phyloP scores from a whole-genome alignment of 2,797 vertebrate species.

The Falco peregrinus region DNA sequence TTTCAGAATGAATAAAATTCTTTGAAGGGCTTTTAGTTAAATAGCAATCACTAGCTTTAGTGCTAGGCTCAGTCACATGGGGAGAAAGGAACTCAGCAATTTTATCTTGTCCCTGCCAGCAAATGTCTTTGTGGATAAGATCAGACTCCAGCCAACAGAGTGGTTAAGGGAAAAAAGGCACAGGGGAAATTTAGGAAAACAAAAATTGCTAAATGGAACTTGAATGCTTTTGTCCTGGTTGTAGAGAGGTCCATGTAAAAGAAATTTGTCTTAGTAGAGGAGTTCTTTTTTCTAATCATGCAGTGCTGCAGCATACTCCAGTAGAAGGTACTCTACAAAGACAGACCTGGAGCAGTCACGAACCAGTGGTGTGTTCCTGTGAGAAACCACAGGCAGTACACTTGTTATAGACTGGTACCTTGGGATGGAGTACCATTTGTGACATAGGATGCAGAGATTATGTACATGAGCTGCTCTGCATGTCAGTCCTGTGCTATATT shows the following conservation, averaged over 20 bases:
- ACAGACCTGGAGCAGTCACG: not conserved
- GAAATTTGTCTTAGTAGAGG: not conserved
- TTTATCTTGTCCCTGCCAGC: constrained; percentile 37
- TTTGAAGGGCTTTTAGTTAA: not conserved
- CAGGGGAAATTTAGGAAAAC: constrained; percentile 14
- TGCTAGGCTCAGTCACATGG: not conserved
- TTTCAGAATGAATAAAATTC: not conserved
- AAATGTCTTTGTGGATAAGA: constrained; percentile 34
- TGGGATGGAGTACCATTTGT: not conserved
- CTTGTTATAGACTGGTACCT: not conserved
- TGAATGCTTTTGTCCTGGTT: constrained; percentile 7
- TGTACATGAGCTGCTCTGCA: not conserved
- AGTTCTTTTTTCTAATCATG: not conserved
- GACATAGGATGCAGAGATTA: not conserved
- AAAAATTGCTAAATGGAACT: constrained; percentile 28
- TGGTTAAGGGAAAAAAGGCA: not conserved
- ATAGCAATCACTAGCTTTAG: not conserved
- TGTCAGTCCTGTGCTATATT: not conserved
- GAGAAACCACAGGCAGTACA: not conserved
- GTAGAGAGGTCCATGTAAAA: not conserved
- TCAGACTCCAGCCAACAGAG: constrained; percentile 1
- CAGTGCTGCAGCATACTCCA: not conserved
- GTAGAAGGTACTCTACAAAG: not conserved
- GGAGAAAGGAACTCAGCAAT: not conserved
- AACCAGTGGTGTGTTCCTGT: not conserved